These are phyloP conservation scores for Eupristina koningsbergeri DNA, from an alignment of 1,140 invertebrate genomes.

Conservation along the genomic window DNA sequence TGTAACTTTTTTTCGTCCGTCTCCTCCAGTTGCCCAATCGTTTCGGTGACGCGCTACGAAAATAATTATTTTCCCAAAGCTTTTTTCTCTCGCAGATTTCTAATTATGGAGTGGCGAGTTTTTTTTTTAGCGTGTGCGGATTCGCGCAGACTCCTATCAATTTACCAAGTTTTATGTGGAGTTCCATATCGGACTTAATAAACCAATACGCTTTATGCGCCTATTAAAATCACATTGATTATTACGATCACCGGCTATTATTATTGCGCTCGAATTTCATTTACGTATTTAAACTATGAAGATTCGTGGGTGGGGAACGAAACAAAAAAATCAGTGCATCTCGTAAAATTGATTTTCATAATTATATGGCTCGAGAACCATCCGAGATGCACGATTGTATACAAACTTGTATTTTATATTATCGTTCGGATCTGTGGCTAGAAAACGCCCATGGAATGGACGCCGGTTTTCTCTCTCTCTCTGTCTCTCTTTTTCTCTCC, in stretches of 20 bases:
- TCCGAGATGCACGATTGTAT: constrained; percentile 25
- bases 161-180: not conserved
- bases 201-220: not conserved
- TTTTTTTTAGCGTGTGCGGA: not conserved
- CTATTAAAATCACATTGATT: not conserved
- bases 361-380: constrained; percentile 29
- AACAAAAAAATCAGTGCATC: constrained; percentile 5
- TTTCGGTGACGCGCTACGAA: not conserved
- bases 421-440: constrained; percentile 13
- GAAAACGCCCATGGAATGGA: constrained; percentile 35
- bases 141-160: not conserved
- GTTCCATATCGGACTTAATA: not conserved
- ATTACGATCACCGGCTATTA: not conserved
- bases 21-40: not conserved
- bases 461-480: not conserved
- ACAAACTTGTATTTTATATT: constrained; percentile 32
- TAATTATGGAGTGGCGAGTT: not conserved
- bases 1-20: not conserved
- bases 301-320: too few relatives aligned
- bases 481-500: too few relatives aligned
- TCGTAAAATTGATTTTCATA: constrained; percentile 38
- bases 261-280: not conserved
- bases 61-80: not conserved
- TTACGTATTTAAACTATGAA: not conserved
- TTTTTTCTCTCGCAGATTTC: not conserved